These are phyloP conservation scores for Gastrophysa polygoni DNA, from an alignment of 2,888 invertebrate species.

Conservation along the genomic window DNA sequence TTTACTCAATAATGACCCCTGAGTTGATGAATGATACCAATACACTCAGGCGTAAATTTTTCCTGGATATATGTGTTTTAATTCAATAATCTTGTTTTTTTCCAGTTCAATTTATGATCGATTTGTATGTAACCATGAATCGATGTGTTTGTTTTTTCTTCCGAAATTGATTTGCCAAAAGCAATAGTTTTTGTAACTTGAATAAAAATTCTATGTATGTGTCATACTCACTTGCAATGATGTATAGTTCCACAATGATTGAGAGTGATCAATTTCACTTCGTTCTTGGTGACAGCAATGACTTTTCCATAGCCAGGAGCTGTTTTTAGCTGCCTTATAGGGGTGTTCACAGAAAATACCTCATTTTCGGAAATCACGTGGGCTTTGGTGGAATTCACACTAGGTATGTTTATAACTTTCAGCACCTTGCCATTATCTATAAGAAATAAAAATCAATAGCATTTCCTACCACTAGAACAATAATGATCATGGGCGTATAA, in stretches of 20 bases:
- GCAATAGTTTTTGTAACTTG: no score
- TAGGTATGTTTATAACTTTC: slow-evolving; percentile 84
- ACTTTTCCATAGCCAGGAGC: slow-evolving; percentile 79
- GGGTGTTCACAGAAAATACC: slow-evolving; percentile 71
- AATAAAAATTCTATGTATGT: no score
- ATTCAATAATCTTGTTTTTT: no score
- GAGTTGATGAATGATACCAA: no score
- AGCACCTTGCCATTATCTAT: slow-evolving; percentile 90
- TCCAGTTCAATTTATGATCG: no score
- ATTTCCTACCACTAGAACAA: no score
- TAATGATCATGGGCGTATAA: no score
- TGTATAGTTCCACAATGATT: slow-evolving; percentile 78
- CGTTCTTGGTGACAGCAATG: slow-evolving; percentile 86
- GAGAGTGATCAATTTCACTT: slow-evolving; percentile 83
- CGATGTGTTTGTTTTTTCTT: no score
- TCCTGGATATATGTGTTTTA: no score
- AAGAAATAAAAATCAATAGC: slow-evolving; percentile 34
- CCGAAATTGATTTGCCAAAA: no score
- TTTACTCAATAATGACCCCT: no score
- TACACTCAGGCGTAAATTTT: neutral
- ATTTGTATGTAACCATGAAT: no score
- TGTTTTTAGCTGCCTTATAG: slow-evolving; percentile 79
- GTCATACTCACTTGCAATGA: slow-evolving; percentile 69
- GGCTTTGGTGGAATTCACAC: slow-evolving; percentile 67
- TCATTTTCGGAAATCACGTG: slow-evolving; percentile 85